Percentiles rank a stretch among this genome's conserved stretches.
Evolutionary conservation across 2,797 vertebrate species (phyloP).

Genomic region (Urocyon cinereoargenteus): DNA sequence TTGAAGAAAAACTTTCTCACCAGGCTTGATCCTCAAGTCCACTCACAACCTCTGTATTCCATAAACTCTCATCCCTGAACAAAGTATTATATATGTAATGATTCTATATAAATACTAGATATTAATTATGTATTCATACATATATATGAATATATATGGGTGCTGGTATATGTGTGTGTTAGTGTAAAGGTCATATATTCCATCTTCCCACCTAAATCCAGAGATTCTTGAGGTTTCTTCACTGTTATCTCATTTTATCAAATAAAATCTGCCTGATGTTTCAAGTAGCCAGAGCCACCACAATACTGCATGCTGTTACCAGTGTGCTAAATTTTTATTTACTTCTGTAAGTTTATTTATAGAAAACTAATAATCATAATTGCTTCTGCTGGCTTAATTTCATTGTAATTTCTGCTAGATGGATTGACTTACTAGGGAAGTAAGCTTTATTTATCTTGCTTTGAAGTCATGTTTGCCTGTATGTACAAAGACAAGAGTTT

Average conservation of each 20-base stretch:
- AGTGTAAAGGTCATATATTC: background rate
- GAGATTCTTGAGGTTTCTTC: slow-evolving; percentile 17
- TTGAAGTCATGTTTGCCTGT: background rate
- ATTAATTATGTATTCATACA: background rate
- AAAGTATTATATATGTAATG: background rate
- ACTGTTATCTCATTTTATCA: background rate
- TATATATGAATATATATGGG: background rate
- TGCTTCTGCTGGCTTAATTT: slow-evolving; percentile 34
- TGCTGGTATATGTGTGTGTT: background rate
- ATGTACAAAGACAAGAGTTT: background rate
- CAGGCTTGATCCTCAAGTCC: background rate
- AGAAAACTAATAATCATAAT: background rate
- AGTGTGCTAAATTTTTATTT: background rate
- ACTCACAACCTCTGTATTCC: background rate
- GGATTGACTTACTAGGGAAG: background rate
- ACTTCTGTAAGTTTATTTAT: background rate
- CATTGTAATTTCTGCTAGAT: background rate
- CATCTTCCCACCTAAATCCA: background rate
- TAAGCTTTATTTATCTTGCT: background rate
- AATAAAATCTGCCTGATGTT: slow-evolving; percentile 24
- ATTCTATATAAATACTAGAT: background rate
- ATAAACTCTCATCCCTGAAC: background rate
- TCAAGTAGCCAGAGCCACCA: background rate
- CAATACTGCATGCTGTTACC: background rate
- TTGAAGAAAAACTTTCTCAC: slow-evolving; percentile 2